These are phyloP conservation scores for Stichodactyla helianthus DNA, from an alignment of 64 coral and sea anemone species.

Conservation along the genomic window DNA sequence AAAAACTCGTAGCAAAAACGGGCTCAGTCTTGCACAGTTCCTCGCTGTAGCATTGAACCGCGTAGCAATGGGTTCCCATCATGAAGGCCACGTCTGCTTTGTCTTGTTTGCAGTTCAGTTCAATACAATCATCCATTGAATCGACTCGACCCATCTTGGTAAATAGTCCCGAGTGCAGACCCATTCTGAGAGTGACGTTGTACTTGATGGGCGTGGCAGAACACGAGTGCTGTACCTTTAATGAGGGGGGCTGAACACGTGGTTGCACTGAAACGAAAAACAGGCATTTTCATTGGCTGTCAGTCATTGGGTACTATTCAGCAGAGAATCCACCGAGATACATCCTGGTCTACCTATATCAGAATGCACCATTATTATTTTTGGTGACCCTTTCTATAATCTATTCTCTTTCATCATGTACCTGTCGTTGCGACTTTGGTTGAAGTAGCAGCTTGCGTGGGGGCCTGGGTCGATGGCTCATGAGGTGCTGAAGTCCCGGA, in stretches of 20 bases:
- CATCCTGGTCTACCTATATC: neutral
- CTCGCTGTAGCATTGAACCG: constrained; percentile 84
- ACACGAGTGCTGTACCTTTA: constrained; percentile 74
- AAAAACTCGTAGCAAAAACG: constrained; percentile 63
- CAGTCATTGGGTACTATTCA: neutral
- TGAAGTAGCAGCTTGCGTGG: neutral
- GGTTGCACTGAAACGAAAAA: constrained; percentile 15
- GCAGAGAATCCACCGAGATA: too few species aligned
- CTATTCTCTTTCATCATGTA: neutral
- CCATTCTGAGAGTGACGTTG: constrained; percentile 92
- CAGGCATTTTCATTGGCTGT: neutral
- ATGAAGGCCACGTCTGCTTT: constrained; percentile 92
- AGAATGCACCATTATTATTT: too few species aligned
- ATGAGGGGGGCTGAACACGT: neutral
- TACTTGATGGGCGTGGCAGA: constrained; percentile 74
- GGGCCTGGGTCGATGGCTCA: neutral
- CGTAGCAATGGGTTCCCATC: constrained; percentile 79
- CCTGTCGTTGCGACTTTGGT: neutral
- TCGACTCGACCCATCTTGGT: constrained; percentile 86
- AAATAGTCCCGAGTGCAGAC: constrained; percentile 84
- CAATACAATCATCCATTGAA: constrained; percentile 93
- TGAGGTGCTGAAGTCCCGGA: neutral
- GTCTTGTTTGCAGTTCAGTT: constrained; percentile 74
- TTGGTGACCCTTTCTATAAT: too few species aligned
- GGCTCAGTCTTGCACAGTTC: constrained; percentile 84